These are phyloP conservation scores for Sitta carolinensis DNA, from an alignment of 2,797 vertebrate species.

Conservation along the genomic window DNA sequence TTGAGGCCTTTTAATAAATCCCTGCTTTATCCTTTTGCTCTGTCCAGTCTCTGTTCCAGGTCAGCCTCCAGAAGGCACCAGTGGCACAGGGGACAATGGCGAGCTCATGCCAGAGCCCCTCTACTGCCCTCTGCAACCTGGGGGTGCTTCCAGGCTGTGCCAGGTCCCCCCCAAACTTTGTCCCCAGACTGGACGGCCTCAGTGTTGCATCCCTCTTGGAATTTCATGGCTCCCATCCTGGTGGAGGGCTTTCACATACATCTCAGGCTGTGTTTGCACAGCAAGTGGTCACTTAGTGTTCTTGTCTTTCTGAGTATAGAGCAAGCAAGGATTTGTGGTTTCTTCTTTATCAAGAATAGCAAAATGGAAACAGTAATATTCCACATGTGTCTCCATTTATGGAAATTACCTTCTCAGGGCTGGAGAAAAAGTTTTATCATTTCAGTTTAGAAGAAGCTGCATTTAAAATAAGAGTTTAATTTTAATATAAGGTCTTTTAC, in stretches of 20 bases:
- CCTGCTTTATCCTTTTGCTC: too few species aligned
- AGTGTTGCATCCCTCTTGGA: fast-evolving
- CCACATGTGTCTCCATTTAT: background rate
- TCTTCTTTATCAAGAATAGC: background rate
- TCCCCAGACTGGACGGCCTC: background rate
- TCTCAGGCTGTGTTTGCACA: background rate
- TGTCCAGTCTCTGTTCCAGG: too few species aligned
- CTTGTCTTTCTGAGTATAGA: background rate
- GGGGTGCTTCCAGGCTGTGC: background rate
- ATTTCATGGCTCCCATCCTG: background rate
- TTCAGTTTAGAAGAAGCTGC: background rate
- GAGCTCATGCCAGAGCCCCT: background rate
- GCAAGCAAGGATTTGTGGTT: background rate
- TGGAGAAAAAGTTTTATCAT: background rate
- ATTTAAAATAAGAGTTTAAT: background rate
- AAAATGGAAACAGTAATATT: background rate
- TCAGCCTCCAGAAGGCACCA: too few species aligned
- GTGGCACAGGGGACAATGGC: background rate
- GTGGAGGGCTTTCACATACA: background rate
- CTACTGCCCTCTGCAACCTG: fast-evolving
- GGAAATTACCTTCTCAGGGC: background rate
- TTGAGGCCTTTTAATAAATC: too few species aligned
- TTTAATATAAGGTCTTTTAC: background rate
- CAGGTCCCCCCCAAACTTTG: background rate
- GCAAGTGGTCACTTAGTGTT: background rate